phyloP scores from a whole-genome alignment of 2,888 invertebrate species.

The Petrolisthes cinctipes region DNA sequence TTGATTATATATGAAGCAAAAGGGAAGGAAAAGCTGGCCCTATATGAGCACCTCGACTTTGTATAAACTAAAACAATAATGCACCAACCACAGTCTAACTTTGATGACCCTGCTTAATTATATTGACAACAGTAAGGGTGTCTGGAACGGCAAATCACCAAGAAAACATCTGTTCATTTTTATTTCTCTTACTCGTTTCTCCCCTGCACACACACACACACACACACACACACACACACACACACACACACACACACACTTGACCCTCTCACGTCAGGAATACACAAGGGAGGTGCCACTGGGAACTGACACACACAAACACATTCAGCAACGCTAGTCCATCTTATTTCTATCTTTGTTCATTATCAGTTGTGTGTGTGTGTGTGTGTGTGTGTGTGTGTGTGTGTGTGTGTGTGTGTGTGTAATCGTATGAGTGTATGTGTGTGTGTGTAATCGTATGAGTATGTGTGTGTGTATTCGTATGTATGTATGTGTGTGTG shows the following conservation, averaged over 20 bases:
- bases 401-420: slow-evolving; percentile 27
- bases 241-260: neutral
- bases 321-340: neutral
- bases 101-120: no score
- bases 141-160: no score
- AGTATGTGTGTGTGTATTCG: slow-evolving; percentile 13
- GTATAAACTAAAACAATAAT: no score
- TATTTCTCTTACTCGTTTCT: no score
- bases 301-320: neutral
- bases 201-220: neutral
- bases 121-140: no score
- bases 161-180: no score
- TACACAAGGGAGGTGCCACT: no score
- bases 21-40: no score
- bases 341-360: neutral
- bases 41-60: no score
- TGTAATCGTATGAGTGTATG: slow-evolving; percentile 8
- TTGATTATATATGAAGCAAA: no score
- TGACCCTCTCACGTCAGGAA: neutral
- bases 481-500: slow-evolving; percentile 28
- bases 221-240: neutral
- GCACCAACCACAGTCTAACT: no score
- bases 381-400: slow-evolving; percentile 17
- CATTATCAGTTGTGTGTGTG: slow-evolving; percentile 16
- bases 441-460: neutral